These are phyloP conservation scores for Papilio glaucus DNA, from an alignment of 1,140 invertebrate species.

Conservation along the genomic window DNA sequence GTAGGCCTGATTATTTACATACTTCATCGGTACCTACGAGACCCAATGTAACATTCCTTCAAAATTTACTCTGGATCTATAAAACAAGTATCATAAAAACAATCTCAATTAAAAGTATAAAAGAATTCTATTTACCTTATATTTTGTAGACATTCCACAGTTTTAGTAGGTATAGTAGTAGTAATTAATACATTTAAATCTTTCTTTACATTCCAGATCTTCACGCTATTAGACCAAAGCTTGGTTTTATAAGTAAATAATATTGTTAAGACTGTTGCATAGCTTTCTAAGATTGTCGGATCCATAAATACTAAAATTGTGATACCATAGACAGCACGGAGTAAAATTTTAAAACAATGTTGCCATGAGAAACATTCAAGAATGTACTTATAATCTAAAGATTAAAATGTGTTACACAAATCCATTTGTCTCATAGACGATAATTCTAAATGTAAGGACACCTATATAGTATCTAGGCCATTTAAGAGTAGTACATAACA, in stretches of 20 bases:
- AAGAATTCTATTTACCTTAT: too few relatives aligned
- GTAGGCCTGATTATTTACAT: conserved; percentile 73
- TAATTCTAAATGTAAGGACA: conserved; percentile 16
- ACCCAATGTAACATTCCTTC: conserved; percentile 18
- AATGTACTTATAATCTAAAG: conserved; percentile 39
- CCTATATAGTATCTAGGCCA: conserved; percentile 22
- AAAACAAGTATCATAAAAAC: too few relatives aligned
- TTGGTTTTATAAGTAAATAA: too few relatives aligned
- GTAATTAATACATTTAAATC: not conserved
- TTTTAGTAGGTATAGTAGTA: too few relatives aligned
- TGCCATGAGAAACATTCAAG: conserved; percentile 18
- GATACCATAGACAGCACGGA: not conserved
- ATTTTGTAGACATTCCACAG: too few relatives aligned
- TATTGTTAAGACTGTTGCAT: too few relatives aligned
- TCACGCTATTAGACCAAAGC: too few relatives aligned
- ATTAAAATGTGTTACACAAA: conserved; percentile 54
- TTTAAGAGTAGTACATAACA: not conserved
- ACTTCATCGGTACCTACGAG: conserved; percentile 48
- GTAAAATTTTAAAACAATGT: conserved; percentile 30
- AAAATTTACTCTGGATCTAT: too few relatives aligned
- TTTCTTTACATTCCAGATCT: too few relatives aligned
- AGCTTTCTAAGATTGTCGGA: too few relatives aligned
- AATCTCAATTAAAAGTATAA: too few relatives aligned
- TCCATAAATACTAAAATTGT: not conserved
- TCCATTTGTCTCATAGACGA: conserved; percentile 64